Conservation (phyloP, 2,113 vertebrate species). For the Callaeas wilsoni region DNA sequence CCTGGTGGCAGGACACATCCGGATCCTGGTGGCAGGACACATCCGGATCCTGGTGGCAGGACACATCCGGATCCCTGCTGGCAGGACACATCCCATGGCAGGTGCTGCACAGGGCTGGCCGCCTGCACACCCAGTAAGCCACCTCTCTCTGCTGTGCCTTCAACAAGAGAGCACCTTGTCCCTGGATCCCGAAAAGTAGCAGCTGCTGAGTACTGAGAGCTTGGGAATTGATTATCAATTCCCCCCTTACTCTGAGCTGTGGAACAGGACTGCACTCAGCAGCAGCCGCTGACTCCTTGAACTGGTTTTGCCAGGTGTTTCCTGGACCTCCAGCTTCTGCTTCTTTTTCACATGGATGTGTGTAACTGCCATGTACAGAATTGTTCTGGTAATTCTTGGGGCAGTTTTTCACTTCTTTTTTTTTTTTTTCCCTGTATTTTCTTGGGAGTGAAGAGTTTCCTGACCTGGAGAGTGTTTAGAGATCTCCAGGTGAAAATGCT, state of each 20-base stretch:
- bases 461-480: neutral
- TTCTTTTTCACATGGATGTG: neutral
- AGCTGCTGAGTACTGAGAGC: neutral
- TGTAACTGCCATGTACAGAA: neutral
- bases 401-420: neutral
- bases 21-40: no score
- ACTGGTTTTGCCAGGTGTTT: neutral
- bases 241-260: neutral
- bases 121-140: neutral
- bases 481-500: neutral
- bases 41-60: no score
- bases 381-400: neutral
- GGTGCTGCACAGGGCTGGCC: neutral
- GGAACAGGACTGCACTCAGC: neutral
- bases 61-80: no score
- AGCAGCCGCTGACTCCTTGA: neutral
- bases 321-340: neutral
- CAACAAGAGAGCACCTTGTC: neutral
- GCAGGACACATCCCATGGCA: neutral
- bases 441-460: neutral
- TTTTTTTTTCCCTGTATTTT: neutral
- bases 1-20: no score
- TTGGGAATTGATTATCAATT: neutral
- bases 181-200: neutral
- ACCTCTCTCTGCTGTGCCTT: neutral